Base-by-base conservation (phyloP, 2,888 invertebrate species). In the Augochlorella aurata region DNA sequence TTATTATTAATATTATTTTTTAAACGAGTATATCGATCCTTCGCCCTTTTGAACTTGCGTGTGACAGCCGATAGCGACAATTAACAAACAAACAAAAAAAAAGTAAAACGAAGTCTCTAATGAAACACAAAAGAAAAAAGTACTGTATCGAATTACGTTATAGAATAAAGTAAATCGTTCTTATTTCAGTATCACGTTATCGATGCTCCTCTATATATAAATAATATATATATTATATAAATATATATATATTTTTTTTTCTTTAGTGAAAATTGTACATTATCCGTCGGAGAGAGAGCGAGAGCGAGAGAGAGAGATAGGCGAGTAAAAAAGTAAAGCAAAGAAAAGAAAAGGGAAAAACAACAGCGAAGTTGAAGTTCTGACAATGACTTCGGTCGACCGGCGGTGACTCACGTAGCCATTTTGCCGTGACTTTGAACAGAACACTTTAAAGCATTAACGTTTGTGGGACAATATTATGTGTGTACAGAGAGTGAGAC, bases 91-190 rank as follows among this genome's bases (percentile, higher is more conserved):
- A 54, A 24, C 14, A 24, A 58, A 58, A 61, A 75, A 61, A 24
- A 66, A 65, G 49, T 63, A 63, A 65, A 63, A 74, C 47, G 65
- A 65, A 61, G 74, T 74, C 69, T 74, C 66, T 65, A 29, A 70
- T 24, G 38, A 24, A 77, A 77, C 47, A 38, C 70, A 79, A 67
- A 78, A 29, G 58, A 44, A 50, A 71, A 66, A 77, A 66, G 67
- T 45, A 71, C 81, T 81, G 82, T 81, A 81, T 81, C 50, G 58
- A 81, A 44, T 81, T 81, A 81, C 81, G 70, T 81, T 81, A 70
- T 82, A 82, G 81, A 82, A 77, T 77, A 82, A 82, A 82, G 69
- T 82, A 50, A 75, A 82, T 82, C 73, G 83, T 82, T 82, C 73
- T 82, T 82, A 77, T 78, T 77, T 72, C 66, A 82, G 69, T 82